Conservation (phyloP, 92 coral and sea anemone species). For the Epizoanthus rinbou region DNA sequence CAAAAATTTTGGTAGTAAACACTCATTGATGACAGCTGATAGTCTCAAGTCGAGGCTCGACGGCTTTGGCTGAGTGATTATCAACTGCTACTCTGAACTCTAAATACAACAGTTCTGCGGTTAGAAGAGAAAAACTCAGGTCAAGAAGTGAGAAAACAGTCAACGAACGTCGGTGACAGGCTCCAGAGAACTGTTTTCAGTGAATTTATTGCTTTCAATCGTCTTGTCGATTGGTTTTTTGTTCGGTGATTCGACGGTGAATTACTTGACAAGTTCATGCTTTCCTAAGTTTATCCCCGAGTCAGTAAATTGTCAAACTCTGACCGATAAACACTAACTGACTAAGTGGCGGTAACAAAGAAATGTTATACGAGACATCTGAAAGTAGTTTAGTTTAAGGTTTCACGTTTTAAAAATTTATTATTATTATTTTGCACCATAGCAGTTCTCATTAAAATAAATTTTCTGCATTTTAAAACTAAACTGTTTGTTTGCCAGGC, state of each 20-base stretch:
- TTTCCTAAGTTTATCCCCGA: neutral
- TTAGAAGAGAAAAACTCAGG: neutral
- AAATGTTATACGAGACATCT: neutral
- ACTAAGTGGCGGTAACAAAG: neutral
- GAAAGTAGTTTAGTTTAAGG: neutral
- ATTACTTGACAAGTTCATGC: constrained; percentile 23
- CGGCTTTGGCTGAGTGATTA: neutral
- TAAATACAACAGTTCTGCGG: neutral
- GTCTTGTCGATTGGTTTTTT: constrained; percentile 18
- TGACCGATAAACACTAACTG: too few relatives aligned
- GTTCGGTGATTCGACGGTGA: constrained; percentile 3
- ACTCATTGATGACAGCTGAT: constrained; percentile 39
- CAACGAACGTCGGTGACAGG: neutral
- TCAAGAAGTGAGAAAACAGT: neutral
- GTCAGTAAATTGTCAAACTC: neutral
- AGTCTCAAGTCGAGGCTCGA: constrained; percentile 34
- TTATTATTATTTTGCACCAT: neutral
- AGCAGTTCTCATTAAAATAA: neutral
- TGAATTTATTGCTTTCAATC: constrained; percentile 31
- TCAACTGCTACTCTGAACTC: neutral
- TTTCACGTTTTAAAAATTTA: constrained; percentile 13
- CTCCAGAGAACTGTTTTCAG: neutral
- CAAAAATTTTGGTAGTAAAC: constrained; percentile 28
- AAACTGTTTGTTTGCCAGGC: neutral
- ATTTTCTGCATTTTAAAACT: neutral